Conservation (phyloP, 2,888 invertebrate genomes). For the Tupiocoris notatus region DNA sequence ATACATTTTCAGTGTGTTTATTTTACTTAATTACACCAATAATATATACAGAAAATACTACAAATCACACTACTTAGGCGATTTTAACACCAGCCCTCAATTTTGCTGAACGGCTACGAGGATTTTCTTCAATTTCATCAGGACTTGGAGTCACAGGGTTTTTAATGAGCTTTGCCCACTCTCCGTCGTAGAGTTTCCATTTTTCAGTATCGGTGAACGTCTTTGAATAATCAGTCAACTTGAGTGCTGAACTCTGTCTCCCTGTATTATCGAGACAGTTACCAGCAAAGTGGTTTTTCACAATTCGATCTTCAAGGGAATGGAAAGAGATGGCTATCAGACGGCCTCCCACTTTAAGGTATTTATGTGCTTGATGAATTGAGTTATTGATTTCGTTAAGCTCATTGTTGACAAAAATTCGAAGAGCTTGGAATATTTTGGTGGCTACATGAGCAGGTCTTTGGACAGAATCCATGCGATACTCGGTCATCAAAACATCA, state of each 20-base stretch:
- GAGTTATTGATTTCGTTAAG: slow-evolving; percentile 91
- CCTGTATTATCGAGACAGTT: slow-evolving; percentile 29
- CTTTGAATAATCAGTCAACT: slow-evolving; percentile 56
- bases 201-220: not conserved
- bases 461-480: slow-evolving; percentile 69
- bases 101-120: slow-evolving; percentile 85
- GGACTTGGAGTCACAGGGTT: slow-evolving; percentile 73
- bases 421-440: slow-evolving; percentile 87
- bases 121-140: slow-evolving; percentile 75
- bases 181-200: slow-evolving; percentile 26
- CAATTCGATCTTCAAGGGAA: slow-evolving; percentile 89
- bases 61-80: too few relatives aligned
- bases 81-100: slow-evolving; percentile 80
- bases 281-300: slow-evolving; percentile 74
- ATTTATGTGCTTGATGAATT: slow-evolving; percentile 72
- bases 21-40: too few relatives aligned
- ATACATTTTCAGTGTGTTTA: too few relatives aligned
- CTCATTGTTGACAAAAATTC: slow-evolving; percentile 96
- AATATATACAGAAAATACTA: too few relatives aligned
- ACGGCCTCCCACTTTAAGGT: slow-evolving; percentile 74
- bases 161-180: slow-evolving; percentile 76
- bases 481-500: slow-evolving; percentile 56
- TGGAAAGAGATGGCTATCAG: slow-evolving; percentile 86
- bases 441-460: slow-evolving; percentile 80
- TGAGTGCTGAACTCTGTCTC: not conserved